Evolutionary conservation across 2,888 invertebrate genomes (phyloP), one percentile per base, ranked within the genome.

Genomic region (Achlya flavicornis): DNA sequence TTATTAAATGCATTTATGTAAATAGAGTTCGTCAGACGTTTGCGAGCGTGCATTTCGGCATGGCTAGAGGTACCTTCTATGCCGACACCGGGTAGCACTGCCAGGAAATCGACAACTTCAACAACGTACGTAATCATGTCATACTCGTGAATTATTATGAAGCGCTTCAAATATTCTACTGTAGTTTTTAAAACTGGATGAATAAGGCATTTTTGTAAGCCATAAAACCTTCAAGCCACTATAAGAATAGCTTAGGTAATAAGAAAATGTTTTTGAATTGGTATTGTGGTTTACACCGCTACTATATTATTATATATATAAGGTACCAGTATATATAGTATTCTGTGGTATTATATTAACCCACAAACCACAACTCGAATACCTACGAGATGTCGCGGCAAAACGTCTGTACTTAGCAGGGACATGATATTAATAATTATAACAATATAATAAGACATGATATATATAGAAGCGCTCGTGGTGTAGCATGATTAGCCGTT

Each of bases 1-100:
- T 48, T 48, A 48, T 48, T 48, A n/a, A 48, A 48, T 48, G 16
- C 16, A n/a, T 48, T 48, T 48, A 48, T 48, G n/a, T 48, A 48
- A 48, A 48, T 48, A 0, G 48, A 48, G 48, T n/a, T 16, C 48
- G 48, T 48, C 48, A 48, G 48, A 16, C 6, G 48, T 16, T 16
- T 48, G n/a, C 16, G 16, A 48, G 48, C n/a, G n/a, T 48, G 48
- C 48, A 48, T 48, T 48, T 48, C 48, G 48, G 48, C 48, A 8
- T 48, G 48, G 16, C 4, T 48, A 16, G 1, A 16, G n/a, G 48
- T 41, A 41, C 41, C 41, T 41, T 26, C 26, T 26, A 26, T 26
- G 26, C 26, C 26, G 26, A 2, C 26, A 41, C 41, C 41, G 41
- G 12, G 41, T 4, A 41, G 11, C 3, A 12, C 12, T 35, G 35